Evolutionary conservation across 2,888 invertebrate genomes (phyloP).

Genomic region (Abrostola tripartita): DNA sequence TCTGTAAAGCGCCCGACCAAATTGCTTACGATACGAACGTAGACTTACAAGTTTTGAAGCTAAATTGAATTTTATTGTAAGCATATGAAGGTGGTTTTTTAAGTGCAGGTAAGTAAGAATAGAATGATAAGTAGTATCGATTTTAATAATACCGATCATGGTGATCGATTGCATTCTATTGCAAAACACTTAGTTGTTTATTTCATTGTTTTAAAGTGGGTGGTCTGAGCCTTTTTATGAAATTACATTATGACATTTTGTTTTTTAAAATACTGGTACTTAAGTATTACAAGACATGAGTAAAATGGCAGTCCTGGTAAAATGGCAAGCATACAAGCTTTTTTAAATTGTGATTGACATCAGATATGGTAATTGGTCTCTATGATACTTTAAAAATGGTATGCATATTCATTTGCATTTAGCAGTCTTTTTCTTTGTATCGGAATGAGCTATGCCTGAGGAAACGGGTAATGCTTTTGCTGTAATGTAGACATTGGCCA

Average conservation of each 20-base stretch:
- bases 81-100: conserved; percentile 40
- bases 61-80: conserved; percentile 15
- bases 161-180: conserved; percentile 67
- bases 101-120: conserved; percentile 12
- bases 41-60: conserved; percentile 8
- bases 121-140: conserved; percentile 48
- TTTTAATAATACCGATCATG: conserved; percentile 64
- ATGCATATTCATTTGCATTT: too few relatives aligned
- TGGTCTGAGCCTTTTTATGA: conserved; percentile 58
- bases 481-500: too few relatives aligned
- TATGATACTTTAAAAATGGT: too few relatives aligned
- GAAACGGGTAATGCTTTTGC: too few relatives aligned
- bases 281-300: background rate
- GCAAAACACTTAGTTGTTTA: conserved; percentile 63
- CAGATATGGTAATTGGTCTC: too few relatives aligned
- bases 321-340: background rate
- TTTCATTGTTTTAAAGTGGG: conserved; percentile 65
- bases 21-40: conserved; percentile 24
- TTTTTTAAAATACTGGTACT: conserved; percentile 16
- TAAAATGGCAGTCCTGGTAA: background rate
- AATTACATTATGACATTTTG: conserved; percentile 31
- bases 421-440: too few relatives aligned
- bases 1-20: conserved; percentile 61
- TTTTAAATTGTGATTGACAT: too few relatives aligned
- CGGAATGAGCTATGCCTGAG: too few relatives aligned